Percentiles rank a stretch among this genome's conserved stretches.
Evolutionary conservation across 2,797 vertebrate genomes (phyloP).

Genomic region (Chromis chromis): DNA sequence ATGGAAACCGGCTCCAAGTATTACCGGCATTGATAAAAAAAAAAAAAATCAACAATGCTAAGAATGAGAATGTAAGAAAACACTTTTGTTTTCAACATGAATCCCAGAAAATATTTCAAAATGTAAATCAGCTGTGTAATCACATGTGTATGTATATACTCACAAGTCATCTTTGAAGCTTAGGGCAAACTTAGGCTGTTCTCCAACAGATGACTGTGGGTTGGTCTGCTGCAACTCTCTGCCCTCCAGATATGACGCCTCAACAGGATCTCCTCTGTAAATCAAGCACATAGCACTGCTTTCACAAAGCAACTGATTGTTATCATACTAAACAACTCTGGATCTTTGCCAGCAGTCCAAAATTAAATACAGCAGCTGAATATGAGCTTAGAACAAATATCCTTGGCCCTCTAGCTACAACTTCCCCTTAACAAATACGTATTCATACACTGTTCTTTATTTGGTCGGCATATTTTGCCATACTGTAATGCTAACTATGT

Average conservation of each 20-base stretch:
- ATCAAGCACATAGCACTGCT: constrained; percentile 16
- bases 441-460: background rate
- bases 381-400: background rate
- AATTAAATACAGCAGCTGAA: background rate
- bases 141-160: constrained; percentile 70
- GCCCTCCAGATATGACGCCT: constrained; percentile 89
- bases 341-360: background rate
- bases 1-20: no score
- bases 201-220: constrained; percentile 69
- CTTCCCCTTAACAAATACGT: background rate
- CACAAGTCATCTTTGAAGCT: constrained; percentile 89
- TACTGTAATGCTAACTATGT: background rate
- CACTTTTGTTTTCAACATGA: no score
- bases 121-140: background rate
- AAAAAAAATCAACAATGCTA: no score
- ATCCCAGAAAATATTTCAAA: background rate
- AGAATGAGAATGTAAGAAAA: no score
- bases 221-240: constrained; percentile 66
- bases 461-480: background rate
- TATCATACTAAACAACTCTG: background rate
- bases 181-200: constrained; percentile 84
- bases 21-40: no score
- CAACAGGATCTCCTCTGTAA: constrained; percentile 83
- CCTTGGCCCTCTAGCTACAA: background rate
- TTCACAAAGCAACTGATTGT: constrained; percentile 19